Conservation (phyloP, 2,888 invertebrate genomes). For the Acleris holmiana region DNA sequence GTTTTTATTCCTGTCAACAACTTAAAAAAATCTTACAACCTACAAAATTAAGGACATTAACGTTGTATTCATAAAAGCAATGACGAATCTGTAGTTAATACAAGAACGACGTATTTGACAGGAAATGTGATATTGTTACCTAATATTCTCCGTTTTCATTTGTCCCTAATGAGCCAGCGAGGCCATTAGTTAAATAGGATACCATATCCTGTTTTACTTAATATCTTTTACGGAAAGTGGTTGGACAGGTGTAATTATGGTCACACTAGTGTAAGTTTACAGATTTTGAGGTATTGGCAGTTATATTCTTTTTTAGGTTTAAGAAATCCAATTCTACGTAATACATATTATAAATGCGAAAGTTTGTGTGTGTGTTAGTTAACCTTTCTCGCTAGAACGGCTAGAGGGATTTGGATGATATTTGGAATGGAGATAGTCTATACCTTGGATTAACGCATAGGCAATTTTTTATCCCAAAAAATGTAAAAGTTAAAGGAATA, state of each 20-base stretch:
- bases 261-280: constrained; percentile 11
- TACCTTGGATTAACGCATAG: too few relatives aligned
- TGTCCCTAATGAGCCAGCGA: constrained; percentile 36
- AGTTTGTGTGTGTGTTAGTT: too few relatives aligned
- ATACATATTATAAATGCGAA: too few relatives aligned
- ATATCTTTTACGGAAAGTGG: constrained; percentile 24
- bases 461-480: too few relatives aligned
- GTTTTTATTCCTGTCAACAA: not conserved
- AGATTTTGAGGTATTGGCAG: constrained; percentile 4
- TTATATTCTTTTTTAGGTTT: not conserved
- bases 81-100: not conserved
- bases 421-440: too few relatives aligned
- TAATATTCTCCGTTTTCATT: constrained; percentile 40
- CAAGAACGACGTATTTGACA: constrained; percentile 17
- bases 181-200: constrained; percentile 42
- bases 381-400: too few relatives aligned
- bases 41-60: not conserved
- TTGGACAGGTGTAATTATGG: constrained; percentile 36
- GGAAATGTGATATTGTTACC: constrained; percentile 39
- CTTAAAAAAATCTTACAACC: not conserved
- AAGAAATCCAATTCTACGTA: too few relatives aligned
- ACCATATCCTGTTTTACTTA: constrained; percentile 42
- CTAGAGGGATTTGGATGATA: too few relatives aligned
- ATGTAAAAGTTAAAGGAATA: too few relatives aligned
- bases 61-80: not conserved